Evolutionary conservation across 2,888 invertebrate species (phyloP).

Genomic region (Himalopsyche kuldschensis): DNA sequence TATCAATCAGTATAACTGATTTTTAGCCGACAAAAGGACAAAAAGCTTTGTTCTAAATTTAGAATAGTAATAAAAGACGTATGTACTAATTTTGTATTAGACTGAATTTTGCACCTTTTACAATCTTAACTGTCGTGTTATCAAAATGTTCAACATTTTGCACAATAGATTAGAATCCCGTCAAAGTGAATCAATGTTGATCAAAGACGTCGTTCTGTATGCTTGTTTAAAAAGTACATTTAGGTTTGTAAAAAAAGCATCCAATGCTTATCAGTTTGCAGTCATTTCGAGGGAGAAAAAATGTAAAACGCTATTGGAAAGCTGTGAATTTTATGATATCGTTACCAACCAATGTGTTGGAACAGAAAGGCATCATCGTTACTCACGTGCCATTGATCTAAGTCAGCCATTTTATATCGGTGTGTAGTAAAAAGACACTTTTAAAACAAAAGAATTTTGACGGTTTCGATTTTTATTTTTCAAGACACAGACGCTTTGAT

Average conservation of each 20-base stretch:
- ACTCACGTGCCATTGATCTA: slow-evolving; percentile 29
- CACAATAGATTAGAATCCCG: too few relatives aligned
- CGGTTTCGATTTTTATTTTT: not conserved
- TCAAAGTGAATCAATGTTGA: too few relatives aligned
- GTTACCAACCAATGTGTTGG: slow-evolving; percentile 28
- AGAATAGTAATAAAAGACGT: too few relatives aligned
- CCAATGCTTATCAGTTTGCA: not conserved
- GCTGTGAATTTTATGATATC: slow-evolving; percentile 11
- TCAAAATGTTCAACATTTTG: too few relatives aligned
- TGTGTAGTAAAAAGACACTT: not conserved
- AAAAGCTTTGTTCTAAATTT: too few relatives aligned
- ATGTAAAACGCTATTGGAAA: not conserved
- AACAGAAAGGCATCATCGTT: slow-evolving; percentile 27
- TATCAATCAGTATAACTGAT: too few relatives aligned
- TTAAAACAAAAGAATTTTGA: not conserved
- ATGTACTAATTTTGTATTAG: too few relatives aligned
- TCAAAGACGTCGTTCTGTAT: not conserved
- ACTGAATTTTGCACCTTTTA: too few relatives aligned
- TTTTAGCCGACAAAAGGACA: too few relatives aligned
- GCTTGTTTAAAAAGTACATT: not conserved
- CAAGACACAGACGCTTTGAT: too few relatives aligned
- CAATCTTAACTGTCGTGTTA: too few relatives aligned
- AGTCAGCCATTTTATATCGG: slow-evolving; percentile 7
- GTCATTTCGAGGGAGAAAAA: slow-evolving; percentile 2
- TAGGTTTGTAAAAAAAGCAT: not conserved